phyloP scores from a whole-genome alignment of 2,113 vertebrate genomes.

The Perccottus glenii region DNA sequence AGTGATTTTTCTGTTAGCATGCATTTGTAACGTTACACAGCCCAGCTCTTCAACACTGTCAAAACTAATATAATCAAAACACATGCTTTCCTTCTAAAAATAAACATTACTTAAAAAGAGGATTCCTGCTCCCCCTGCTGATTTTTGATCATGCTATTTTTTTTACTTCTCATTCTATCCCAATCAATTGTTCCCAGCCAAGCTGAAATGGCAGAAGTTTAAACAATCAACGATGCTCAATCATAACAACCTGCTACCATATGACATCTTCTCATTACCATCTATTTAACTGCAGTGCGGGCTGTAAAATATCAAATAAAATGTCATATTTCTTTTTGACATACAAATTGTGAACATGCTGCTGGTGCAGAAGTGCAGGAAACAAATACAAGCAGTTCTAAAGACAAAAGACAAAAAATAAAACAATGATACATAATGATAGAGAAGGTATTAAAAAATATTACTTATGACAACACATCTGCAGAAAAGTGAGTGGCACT shows the following conservation, averaged over 20 bases:
- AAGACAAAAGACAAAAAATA: slow-evolving; percentile 56
- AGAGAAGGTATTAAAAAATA: slow-evolving; percentile 51
- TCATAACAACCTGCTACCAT: slow-evolving; percentile 3
- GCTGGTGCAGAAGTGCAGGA: slow-evolving; percentile 9
- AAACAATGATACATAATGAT: slow-evolving; percentile 65
- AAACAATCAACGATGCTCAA: slow-evolving; percentile 19
- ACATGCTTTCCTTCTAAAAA: slow-evolving; percentile 52
- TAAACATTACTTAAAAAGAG: slow-evolving; percentile 57
- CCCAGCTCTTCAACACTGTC: slow-evolving; percentile 52
- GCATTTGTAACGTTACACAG: slow-evolving; percentile 42
- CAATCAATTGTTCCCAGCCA: slow-evolving; percentile 21
- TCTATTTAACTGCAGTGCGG: slow-evolving; percentile 3
- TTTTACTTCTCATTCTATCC: slow-evolving; percentile 23
- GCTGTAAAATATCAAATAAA: background rate
- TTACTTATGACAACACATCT: slow-evolving; percentile 43
- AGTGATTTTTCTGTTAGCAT: slow-evolving; percentile 42
- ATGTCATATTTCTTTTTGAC: slow-evolving; percentile 5
- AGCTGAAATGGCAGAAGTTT: slow-evolving; percentile 10
- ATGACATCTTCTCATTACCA: slow-evolving; percentile 6
- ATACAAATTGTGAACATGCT: background rate
- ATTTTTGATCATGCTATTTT: slow-evolving; percentile 21
- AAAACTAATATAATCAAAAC: slow-evolving; percentile 56
- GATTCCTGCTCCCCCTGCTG: slow-evolving; percentile 30
- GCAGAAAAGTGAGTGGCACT: slow-evolving; percentile 27
- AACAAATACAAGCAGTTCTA: slow-evolving; percentile 9